A percentile compares a stretch with the other conserved stretches of the same genome.
phyloP scores from a whole-genome alignment of 2,888 invertebrate genomes.

The Pristionchus mayeri region DNA sequence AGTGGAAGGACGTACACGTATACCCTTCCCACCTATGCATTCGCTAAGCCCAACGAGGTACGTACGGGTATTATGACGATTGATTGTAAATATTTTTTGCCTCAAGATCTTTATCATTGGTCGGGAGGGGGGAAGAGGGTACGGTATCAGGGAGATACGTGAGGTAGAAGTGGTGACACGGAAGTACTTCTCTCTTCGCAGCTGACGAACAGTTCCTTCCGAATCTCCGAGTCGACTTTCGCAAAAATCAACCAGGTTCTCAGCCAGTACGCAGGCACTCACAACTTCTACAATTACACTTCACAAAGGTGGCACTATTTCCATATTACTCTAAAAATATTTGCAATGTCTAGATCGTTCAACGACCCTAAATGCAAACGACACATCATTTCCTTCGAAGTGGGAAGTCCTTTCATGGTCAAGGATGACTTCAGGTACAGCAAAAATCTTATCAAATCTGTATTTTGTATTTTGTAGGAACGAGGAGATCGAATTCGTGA shows the following conservation, averaged over 20 bases:
- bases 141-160: too few relatives aligned
- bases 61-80: not conserved
- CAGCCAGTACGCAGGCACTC: conserved; percentile 84
- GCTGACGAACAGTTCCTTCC: conserved; percentile 67
- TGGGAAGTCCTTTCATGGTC: conserved; percentile 84
- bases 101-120: too few relatives aligned
- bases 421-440: conserved; percentile 52
- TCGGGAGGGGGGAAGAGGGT: too few relatives aligned
- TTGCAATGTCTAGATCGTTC: conserved; percentile 81
- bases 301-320: conserved; percentile 85
- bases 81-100: too few relatives aligned
- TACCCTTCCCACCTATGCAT: conserved; percentile 90
- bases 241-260: conserved; percentile 84
- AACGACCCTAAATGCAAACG: conserved; percentile 90
- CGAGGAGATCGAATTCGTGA: conserved; percentile 87
- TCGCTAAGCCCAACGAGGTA: conserved; percentile 83
- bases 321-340: not conserved
- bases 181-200: conserved; percentile 33
- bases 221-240: conserved; percentile 79
- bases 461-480: conserved; percentile 77
- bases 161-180: not conserved
- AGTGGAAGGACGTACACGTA: conserved; percentile 94
- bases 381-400: conserved; percentile 87
- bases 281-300: conserved; percentile 97
- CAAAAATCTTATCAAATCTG: not conserved